These are phyloP conservation scores for Aurelia coerulea DNA, from an alignment of 30 jellyfish, hydroid and myxozoan genomes.

Conservation along the genomic window DNA sequence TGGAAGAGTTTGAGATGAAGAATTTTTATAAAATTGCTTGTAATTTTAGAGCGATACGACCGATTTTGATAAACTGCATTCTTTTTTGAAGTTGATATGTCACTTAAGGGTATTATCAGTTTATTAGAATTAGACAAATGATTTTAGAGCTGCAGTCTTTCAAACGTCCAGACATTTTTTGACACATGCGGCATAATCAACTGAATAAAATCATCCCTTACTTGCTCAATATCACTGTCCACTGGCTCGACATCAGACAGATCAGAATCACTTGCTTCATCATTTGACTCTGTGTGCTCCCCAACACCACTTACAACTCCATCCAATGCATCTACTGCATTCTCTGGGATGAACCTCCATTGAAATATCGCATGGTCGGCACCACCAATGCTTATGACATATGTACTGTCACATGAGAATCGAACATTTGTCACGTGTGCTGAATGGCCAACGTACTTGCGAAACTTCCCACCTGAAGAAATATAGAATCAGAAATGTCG, in stretches of 20 bases:
- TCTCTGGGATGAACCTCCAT: constrained; percentile 95
- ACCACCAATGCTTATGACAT: constrained; percentile 91
- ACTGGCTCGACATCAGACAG: constrained; percentile 93
- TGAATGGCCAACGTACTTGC: constrained; percentile 90
- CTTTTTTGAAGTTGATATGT: no score
- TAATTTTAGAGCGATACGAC: no score
- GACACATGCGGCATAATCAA: no score
- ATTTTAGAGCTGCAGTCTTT: no score
- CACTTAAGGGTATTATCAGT: no score
- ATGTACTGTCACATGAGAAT: constrained; percentile 81
- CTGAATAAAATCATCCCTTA: not conserved
- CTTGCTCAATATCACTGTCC: constrained; percentile 96
- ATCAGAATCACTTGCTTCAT: constrained; percentile 97
- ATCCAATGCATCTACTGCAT: constrained; percentile 58
- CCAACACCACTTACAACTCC: constrained; percentile 82
- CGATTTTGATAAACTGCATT: no score
- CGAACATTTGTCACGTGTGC: constrained; percentile 97
- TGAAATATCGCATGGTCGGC: constrained; percentile 97
- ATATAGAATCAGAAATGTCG: no score
- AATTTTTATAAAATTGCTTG: no score
- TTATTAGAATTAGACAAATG: no score
- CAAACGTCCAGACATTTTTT: no score
- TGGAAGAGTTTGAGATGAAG: no score
- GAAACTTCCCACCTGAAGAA: constrained; percentile 82
- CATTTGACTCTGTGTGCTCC: constrained; percentile 71